Conservation (phyloP, 2,113 vertebrate species). For the Cygnus buccinator region DNA sequence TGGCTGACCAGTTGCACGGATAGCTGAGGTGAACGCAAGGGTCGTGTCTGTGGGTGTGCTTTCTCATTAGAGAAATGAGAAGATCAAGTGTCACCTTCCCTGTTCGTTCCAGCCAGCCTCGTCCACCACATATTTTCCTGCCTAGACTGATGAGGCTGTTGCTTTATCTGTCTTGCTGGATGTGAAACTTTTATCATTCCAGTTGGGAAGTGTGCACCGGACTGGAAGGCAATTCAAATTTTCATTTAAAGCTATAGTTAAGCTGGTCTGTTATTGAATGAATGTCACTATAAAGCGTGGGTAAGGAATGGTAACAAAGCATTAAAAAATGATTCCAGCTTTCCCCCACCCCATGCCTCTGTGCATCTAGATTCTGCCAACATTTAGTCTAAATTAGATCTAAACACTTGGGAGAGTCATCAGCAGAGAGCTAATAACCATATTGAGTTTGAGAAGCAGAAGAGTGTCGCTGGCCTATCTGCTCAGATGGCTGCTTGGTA, state of each 20-base stretch:
- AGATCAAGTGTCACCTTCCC: not conserved
- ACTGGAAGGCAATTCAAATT: not conserved
- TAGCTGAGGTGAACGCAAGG: not conserved
- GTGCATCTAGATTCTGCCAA: not conserved
- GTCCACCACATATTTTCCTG: rapidly evolving
- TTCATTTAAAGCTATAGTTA: not conserved
- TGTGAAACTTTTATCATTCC: not conserved
- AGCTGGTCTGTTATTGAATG: not conserved
- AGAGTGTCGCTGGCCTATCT: not conserved
- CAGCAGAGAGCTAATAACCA: not conserved
- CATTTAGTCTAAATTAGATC: not conserved
- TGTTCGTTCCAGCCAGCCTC: not conserved
- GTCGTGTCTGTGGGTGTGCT: not conserved
- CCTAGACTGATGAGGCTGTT: not conserved
- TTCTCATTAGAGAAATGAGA: not conserved
- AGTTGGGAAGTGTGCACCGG: not conserved
- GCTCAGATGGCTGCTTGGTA: not conserved
- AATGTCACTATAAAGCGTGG: not conserved
- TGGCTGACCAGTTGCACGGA: not conserved
- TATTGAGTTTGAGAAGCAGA: not conserved
- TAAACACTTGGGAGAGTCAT: not conserved
- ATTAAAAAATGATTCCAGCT: not conserved
- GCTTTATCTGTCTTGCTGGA: not conserved
- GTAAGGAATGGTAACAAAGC: not conserved
- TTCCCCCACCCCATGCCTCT: not conserved